These are phyloP conservation scores for Drosophila pectinifera DNA, from an alignment of 1,140 invertebrate species.

Conservation along the genomic window DNA sequence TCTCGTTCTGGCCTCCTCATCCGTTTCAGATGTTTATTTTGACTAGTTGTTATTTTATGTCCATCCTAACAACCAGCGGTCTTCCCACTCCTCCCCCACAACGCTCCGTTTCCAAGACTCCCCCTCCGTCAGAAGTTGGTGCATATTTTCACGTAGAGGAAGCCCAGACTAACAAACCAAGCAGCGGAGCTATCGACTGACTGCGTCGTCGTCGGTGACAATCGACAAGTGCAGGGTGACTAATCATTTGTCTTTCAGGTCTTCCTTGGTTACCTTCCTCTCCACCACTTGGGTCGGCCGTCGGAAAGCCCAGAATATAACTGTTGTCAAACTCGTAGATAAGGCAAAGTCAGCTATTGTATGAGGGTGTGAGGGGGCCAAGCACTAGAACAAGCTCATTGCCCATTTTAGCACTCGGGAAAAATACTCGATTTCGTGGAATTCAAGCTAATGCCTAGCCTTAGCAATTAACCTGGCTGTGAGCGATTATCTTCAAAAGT, in stretches of 20 bases:
- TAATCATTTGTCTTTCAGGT: conserved; percentile 43
- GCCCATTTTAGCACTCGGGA: background rate
- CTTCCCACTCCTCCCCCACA: background rate
- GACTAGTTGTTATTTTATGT: conserved; percentile 32
- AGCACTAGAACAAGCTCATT: conserved; percentile 5
- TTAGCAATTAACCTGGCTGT: too few species aligned
- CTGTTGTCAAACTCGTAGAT: conserved; percentile 45
- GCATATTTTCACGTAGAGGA: conserved; percentile 36
- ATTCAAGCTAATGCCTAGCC: too few species aligned
- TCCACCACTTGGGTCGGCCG: conserved; percentile 8
- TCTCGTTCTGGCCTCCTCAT: background rate
- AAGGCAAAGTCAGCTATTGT: conserved; percentile 12
- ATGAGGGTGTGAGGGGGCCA: background rate
- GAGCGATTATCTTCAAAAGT: background rate
- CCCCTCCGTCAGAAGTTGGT: background rate
- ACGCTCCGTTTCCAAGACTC: background rate
- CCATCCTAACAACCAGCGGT: conserved; percentile 9
- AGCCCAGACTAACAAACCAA: conserved; percentile 18
- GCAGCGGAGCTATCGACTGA: background rate
- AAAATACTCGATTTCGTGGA: background rate
- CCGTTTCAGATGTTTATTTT: conserved; percentile 29
- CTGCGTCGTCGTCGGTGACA: conserved; percentile 5
- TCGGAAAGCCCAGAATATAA: conserved; percentile 16
- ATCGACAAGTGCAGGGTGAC: conserved; percentile 56
- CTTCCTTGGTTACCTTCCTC: conserved; percentile 19